Evolutionary conservation across 2,888 invertebrate genomes (phyloP), one percentile per base, ranked within the genome.

Genomic region (Drosophila macrospina): DNA sequence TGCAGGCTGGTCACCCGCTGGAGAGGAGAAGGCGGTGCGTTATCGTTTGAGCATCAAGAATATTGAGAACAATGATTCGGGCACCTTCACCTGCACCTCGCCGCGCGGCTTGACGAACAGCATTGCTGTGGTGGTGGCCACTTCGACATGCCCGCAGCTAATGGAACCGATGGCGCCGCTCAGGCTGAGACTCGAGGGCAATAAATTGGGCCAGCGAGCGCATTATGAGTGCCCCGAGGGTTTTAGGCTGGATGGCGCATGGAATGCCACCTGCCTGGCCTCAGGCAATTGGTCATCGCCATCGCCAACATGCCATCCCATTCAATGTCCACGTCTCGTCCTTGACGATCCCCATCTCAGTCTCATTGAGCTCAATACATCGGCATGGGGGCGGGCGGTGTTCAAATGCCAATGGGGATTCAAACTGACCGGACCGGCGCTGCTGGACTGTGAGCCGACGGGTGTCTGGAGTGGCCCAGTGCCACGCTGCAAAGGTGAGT

Each of bases 361-460:
- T 87, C 93, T 97, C 72, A 94, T 96, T 67, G 96, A 96, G 88
- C 94, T 96, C 91, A 97, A 97, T 92, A 95, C 96, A 67, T 96
- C 95, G 80, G 96, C 95, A 86, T 96, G 96, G 55, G 96, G 96
- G 6, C 94, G 95, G 54, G 96, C 96, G 11, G 94, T 96, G 78
- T 97, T 97, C 93, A 94, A 95, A 74, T 97, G 97, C 90, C 94
- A 96, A 70, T 96, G 96, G 95, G 97, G 97, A 60, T 96, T 97
- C 91, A 93, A 95, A 69, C 93, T 97, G 54, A 93, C 94, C 54
- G 97, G 97, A 10, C 93, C 95, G 45, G 95, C 96, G 6, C 96
- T 95, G 34, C 93, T 97, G 67, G 96, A 95, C 91, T 97, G 97
- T 92, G 95, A 95, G 90, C 94, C 95, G 54, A 95, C 95, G 90